These are phyloP conservation scores for Turnix velox DNA, from an alignment of 2,113 vertebrate genomes.

Conservation along the genomic window DNA sequence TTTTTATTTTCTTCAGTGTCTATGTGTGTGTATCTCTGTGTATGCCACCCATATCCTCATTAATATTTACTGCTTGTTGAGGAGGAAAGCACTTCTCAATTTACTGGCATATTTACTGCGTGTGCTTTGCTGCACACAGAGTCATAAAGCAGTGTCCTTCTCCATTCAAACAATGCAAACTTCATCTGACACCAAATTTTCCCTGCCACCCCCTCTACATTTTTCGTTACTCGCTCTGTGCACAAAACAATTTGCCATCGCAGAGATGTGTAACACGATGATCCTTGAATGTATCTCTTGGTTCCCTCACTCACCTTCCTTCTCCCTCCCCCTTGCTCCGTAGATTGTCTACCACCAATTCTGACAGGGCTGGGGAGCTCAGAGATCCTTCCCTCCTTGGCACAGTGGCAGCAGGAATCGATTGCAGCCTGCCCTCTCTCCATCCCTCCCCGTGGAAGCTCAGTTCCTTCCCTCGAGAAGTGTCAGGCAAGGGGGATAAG, in stretches of 20 bases:
- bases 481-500: rapidly evolving
- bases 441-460: rapidly evolving
- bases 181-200: background rate
- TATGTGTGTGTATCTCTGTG: background rate
- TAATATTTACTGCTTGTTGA: slow-evolving; percentile 55
- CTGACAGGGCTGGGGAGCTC: rapidly evolving
- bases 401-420: background rate
- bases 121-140: background rate
- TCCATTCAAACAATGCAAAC: slow-evolving; percentile 1
- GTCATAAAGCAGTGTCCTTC: background rate
- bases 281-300: background rate
- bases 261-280: background rate
- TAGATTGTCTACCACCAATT: background rate
- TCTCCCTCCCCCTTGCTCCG: background rate
- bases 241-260: slow-evolving; percentile 14
- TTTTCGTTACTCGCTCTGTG: rapidly evolving
- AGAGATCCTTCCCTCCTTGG: background rate
- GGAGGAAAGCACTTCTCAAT: background rate
- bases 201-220: background rate
- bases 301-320: background rate
- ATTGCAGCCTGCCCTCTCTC: background rate
- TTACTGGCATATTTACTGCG: slow-evolving; percentile 50
- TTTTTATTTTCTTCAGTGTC: background rate
- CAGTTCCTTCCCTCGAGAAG: rapidly evolving
- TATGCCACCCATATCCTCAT: slow-evolving; percentile 15